Evolutionary conservation across 2,113 vertebrate genomes (phyloP), one percentile per base, ranked within the genome.

Genomic region (Epinephelus moara): DNA sequence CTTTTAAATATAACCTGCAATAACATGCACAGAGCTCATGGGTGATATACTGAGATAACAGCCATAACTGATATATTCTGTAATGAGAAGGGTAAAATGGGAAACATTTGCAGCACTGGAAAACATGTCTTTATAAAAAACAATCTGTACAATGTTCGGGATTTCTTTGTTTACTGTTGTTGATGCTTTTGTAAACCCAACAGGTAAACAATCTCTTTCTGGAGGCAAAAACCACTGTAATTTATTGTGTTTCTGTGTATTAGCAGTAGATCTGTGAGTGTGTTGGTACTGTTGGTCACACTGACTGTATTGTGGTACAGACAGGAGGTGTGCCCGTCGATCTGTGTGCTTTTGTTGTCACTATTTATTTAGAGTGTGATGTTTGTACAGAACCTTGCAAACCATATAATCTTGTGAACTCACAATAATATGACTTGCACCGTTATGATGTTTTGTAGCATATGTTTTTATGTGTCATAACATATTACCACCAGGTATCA

Each of bases 221-320:
- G 40, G 63, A 75, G 69, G 25, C 27, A 62, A 62, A 69, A 81
- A 73, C 81, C 82, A 77, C 89, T 85, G 78, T 82, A 59, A 82
- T 70, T 69, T 66, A 85, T 70, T 52, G 1, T 69, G 49, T 76
- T 79, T 71, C 37, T 85, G 37, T 81, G 57, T 78, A 55, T 83
- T 85, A 71, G 75, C 62, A n/a, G 80, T 87, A 85, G 60, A n/a
- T 77, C 74, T 72, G 70, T 80, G 59, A 56, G 75, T 61, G 53
- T 81, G 70, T 75, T 81, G 73, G 30, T 74, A 12, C 71, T 82
- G 62, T 66, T 80, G 52, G 72, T 81, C 81, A 64, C 70, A 67
- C 85, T 88, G 30, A 69, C 76, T 67, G 70, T 82, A 30, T 89
- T 91, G 78, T 92, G 93, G 90, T 92, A 88, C 87, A 93, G 70